Conservation (phyloP, 2,888 invertebrate species). For the Seira ritae region DNA sequence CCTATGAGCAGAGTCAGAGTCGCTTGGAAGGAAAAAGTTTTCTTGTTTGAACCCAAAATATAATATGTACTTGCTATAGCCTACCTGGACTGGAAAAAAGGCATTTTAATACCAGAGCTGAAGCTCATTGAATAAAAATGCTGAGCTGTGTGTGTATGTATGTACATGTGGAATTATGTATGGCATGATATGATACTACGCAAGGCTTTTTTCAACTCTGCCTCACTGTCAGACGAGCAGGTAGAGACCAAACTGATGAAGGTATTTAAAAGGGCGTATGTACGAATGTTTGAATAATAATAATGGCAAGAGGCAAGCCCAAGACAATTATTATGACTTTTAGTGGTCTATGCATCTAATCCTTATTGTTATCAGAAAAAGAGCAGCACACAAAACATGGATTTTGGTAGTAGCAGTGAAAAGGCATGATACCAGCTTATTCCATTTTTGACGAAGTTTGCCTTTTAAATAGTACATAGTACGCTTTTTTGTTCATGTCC, state of each 20-base stretch:
- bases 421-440: background rate
- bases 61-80: background rate
- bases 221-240: constrained; percentile 21
- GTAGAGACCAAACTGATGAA: constrained; percentile 46
- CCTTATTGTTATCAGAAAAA: constrained; percentile 36
- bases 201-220: no score
- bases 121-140: background rate
- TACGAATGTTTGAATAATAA: constrained; percentile 52
- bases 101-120: background rate
- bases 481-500: background rate
- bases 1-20: background rate
- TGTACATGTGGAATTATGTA: no score
- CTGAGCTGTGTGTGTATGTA: no score
- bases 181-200: no score
- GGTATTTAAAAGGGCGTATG: constrained; percentile 60
- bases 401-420: background rate
- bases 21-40: constrained; percentile 28
- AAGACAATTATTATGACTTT: constrained; percentile 60
- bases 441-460: constrained; percentile 5
- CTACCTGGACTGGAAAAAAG: background rate
- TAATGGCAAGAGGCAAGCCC: constrained; percentile 54
- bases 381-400: constrained; percentile 8
- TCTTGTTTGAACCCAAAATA: background rate
- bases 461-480: constrained; percentile 7
- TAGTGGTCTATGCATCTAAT: constrained; percentile 51